Conservation (phyloP, 2,797 vertebrate species). For the Gymnocypris eckloni region DNA sequence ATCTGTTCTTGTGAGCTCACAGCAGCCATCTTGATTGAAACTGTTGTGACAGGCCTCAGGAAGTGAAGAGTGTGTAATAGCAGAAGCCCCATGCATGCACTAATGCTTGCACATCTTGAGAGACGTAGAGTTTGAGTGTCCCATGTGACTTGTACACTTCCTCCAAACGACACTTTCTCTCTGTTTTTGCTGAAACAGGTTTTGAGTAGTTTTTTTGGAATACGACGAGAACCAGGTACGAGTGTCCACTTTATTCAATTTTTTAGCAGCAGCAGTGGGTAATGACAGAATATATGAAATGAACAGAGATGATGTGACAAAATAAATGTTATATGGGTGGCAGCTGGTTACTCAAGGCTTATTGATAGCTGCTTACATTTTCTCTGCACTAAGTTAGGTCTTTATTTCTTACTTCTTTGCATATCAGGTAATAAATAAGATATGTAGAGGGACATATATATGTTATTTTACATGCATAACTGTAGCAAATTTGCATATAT, state of each 20-base stretch:
- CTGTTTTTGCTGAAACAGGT: constrained; percentile 29
- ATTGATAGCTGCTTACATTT: background rate
- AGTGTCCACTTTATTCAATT: background rate
- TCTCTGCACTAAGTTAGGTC: background rate
- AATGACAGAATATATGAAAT: background rate
- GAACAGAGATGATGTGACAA: background rate
- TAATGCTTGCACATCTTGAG: constrained; percentile 42
- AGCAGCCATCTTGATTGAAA: constrained; percentile 52
- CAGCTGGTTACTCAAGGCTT: background rate
- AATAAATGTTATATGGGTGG: background rate
- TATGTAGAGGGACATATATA: background rate
- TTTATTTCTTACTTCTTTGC: background rate
- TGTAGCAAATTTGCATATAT: background rate
- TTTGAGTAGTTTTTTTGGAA: constrained; percentile 21
- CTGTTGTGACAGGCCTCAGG: constrained; percentile 54
- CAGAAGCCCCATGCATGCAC: constrained; percentile 51
- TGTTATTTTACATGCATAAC: background rate
- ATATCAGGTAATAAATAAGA: background rate
- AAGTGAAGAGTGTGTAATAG: constrained; percentile 52
- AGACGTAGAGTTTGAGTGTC: constrained; percentile 35
- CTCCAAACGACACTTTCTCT: constrained; percentile 53
- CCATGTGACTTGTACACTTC: constrained; percentile 62
- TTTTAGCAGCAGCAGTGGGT: background rate
- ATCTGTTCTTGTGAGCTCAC: constrained; percentile 1
- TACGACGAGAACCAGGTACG: constrained; percentile 18